A percentile compares a stretch with the other conserved stretches of the same genome.
Evolutionary conservation across 1,140 invertebrate genomes (phyloP).

Genomic region (Drosophila kanapiae): DNA sequence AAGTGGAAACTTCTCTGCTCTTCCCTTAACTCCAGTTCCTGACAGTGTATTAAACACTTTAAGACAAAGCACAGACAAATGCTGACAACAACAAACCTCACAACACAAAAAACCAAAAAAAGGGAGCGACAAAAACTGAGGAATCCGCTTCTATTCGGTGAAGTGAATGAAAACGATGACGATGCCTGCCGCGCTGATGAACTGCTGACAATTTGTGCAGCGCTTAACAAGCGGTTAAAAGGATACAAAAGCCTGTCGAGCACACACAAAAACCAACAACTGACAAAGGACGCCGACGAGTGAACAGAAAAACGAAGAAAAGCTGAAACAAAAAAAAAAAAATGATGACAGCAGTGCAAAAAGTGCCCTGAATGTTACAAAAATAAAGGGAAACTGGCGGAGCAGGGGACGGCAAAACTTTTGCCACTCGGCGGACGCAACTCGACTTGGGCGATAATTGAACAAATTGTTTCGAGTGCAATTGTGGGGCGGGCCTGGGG

Average conservation of each 20-base stretch:
- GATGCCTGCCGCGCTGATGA: constrained; percentile 61
- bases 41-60: constrained; percentile 53
- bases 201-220: constrained; percentile 80
- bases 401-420: constrained; percentile 56
- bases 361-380: constrained; percentile 64
- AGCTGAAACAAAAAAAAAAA: constrained; percentile 16
- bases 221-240: constrained; percentile 80
- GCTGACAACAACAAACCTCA: constrained; percentile 16
- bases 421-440: constrained; percentile 59
- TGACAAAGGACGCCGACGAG: constrained; percentile 20
- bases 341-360: constrained; percentile 57
- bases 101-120: not conserved
- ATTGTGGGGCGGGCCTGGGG: constrained; percentile 9
- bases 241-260: constrained; percentile 60
- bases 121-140: constrained; percentile 10
- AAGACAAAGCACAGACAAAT: constrained; percentile 41
- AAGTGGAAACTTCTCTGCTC: not conserved
- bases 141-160: constrained; percentile 46
- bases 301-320: constrained; percentile 20
- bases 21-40: not conserved
- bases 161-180: constrained; percentile 51
- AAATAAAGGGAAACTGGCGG: not conserved
- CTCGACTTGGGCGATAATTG: constrained; percentile 68
- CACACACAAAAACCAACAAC: constrained; percentile 43
- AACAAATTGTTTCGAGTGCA: constrained; percentile 82